A percentile compares a stretch with the other conserved stretches of the same genome.
Conservation (phyloP, 1,140 invertebrate genomes). For the Nixonia krombeini region DNA sequence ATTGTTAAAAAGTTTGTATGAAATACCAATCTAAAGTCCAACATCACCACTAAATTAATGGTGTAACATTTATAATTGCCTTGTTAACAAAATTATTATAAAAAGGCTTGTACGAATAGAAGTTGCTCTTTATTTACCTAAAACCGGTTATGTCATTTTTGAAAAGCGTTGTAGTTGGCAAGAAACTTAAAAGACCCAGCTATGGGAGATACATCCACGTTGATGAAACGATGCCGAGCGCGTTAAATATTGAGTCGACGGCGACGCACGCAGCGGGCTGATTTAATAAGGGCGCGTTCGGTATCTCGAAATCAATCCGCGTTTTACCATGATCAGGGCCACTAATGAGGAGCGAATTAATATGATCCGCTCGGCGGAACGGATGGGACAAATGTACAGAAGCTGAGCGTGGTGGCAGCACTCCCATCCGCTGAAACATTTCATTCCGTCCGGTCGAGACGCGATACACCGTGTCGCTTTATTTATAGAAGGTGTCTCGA, state of each 20-base stretch:
- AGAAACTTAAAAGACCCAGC: background rate
- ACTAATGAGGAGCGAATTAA: slow-evolving; percentile 69
- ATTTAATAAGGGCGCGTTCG: slow-evolving; percentile 57
- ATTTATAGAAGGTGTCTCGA: slow-evolving; percentile 33
- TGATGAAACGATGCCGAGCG: slow-evolving; percentile 59
- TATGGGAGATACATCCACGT: slow-evolving; percentile 53
- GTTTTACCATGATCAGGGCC: slow-evolving; percentile 49
- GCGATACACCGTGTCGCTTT: slow-evolving; percentile 22
- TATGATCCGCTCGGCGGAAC: slow-evolving; percentile 59
- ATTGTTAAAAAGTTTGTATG: too few relatives aligned
- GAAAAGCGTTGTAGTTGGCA: too few relatives aligned
- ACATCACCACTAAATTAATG: too few relatives aligned
- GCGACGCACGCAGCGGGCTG: slow-evolving; percentile 21
- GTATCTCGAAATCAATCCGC: slow-evolving; percentile 50
- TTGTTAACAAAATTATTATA: too few relatives aligned
- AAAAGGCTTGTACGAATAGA: too few relatives aligned
- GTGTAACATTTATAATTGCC: too few relatives aligned
- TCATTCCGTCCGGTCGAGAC: slow-evolving; percentile 13
- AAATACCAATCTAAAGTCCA: too few relatives aligned
- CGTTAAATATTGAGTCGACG: slow-evolving; percentile 64
- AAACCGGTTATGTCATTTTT: too few relatives aligned
- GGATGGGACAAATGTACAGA: slow-evolving; percentile 59
- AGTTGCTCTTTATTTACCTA: background rate
- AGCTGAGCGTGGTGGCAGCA: slow-evolving; percentile 43
- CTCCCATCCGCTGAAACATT: slow-evolving; percentile 44